These are phyloP conservation scores for Trissonchulus latispiculum DNA, from an alignment of 2,888 invertebrate genomes.

Conservation along the genomic window DNA sequence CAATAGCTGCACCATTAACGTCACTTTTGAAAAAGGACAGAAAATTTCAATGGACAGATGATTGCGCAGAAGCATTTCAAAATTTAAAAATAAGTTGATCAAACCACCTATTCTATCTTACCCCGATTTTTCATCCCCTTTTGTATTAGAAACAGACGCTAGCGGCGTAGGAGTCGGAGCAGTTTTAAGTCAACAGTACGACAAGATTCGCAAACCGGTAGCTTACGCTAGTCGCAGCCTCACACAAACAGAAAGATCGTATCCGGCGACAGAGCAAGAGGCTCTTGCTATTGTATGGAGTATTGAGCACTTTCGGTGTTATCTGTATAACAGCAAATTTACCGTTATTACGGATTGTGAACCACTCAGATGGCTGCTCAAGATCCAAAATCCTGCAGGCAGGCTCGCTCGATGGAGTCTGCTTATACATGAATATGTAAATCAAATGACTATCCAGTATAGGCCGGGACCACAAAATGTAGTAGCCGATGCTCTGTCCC, in stretches of 20 bases:
- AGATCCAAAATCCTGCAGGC: not conserved
- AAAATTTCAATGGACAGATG: conserved; percentile 27
- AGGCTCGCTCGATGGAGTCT: conserved; percentile 2
- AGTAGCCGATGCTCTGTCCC: not conserved
- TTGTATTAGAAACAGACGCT: conserved; percentile 31
- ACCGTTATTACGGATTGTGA: conserved; percentile 23
- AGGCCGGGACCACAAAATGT: not conserved
- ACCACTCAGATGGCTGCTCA: conserved; percentile 21
- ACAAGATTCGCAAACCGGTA: conserved; percentile 28
- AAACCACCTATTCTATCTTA: conserved; percentile 25
- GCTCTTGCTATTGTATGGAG: conserved; percentile 30
- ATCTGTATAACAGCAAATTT: conserved; percentile 14
- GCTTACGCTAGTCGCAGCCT: conserved; percentile 31
- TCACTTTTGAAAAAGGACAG: conserved; percentile 27
- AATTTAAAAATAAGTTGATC: conserved; percentile 22
- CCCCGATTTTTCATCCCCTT: conserved; percentile 26
- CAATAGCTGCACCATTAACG: conserved; percentile 26
- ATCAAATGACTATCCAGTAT: not conserved
- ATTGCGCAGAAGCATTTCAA: conserved; percentile 22
- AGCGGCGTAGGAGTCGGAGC: conserved; percentile 32
- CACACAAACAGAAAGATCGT: conserved; percentile 26
- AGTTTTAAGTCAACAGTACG: conserved; percentile 28
- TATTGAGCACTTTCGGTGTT: conserved; percentile 22
- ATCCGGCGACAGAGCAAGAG: conserved; percentile 31
- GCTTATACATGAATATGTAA: conserved; percentile 1